Evolutionary conservation across 2,888 invertebrate genomes (phyloP), one percentile per base, ranked within the genome.

Genomic region (Zaprionus lineosus): DNA sequence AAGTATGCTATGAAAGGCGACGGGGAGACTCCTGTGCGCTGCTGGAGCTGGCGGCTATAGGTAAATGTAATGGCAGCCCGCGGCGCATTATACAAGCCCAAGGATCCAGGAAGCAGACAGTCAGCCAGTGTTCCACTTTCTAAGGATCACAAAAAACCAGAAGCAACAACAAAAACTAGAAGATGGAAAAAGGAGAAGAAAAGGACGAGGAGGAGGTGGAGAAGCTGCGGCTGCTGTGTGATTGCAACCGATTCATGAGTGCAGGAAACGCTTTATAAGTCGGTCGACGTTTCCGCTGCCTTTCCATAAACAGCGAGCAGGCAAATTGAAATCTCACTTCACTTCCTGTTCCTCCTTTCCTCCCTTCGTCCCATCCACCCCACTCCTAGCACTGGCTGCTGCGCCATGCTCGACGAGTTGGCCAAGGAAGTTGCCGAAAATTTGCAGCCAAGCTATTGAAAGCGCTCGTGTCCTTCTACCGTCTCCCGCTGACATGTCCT

Each of bases 201-300:
- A 44, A 56, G 6, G n/a, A n/a, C n/a, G n/a, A n/a, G n/a, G n/a
- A n/a, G n/a, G n/a, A n/a, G n/a, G n/a, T n/a, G n/a, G n/a, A n/a
- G n/a, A n/a, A 40, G 36, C 16, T 43, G 46, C 52, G 24, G 39
- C 41, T 26, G 11, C 28, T 50, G n/a, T 48, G 33, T 31, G 6
- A 34, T 34, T 50, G 75, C 65, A 70, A 31, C 28, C 77, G 74
- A 65, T 73, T 68, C 82, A 67, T 60, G 78, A 82, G 85, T 86
- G 83, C 86, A 70, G 81, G 78, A 86, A 82, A 77, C 74, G 78
- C 83, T 84, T 82, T 82, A 86, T 82, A 83, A 76, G 60, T 75
- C 59, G 55, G 50, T 65, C 70, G 65, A 48, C 65, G 59, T 82
- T 76, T 84, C 85, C 82, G 63, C 37, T 65, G 50, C 19, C 51